These are phyloP conservation scores for Spilogale gracilis DNA, from an alignment of 2,113 vertebrate genomes.

Conservation along the genomic window DNA sequence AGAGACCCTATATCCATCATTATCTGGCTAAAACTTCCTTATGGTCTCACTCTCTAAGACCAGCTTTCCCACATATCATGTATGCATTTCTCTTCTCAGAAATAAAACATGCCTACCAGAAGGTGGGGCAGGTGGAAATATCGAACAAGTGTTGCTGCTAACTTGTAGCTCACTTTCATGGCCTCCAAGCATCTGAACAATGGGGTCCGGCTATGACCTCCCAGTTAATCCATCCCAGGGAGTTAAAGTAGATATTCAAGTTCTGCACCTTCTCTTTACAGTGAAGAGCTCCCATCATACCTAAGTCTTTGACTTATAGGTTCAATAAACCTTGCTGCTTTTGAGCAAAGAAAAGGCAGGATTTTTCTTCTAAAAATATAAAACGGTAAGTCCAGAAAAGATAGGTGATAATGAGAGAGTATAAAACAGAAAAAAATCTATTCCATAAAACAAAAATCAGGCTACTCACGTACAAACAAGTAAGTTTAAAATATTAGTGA, in stretches of 20 bases:
- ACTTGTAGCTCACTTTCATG: background rate
- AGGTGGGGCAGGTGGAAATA: background rate
- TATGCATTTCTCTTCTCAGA: background rate
- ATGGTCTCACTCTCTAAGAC: background rate
- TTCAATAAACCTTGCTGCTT: background rate
- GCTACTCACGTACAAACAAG: background rate
- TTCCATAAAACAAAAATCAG: background rate
- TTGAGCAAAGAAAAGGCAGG: background rate
- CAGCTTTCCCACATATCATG: background rate
- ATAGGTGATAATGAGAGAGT: background rate
- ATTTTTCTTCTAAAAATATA: background rate
- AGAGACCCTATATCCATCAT: background rate
- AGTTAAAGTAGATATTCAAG: background rate
- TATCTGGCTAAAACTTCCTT: background rate
- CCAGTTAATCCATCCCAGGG: background rate
- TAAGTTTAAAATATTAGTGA: slow-evolving; percentile 10
- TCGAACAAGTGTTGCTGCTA: too few species aligned
- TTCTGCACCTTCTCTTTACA: background rate
- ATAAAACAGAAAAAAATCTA: background rate
- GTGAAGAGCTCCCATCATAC: background rate
- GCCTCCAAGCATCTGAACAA: background rate
- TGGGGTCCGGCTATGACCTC: background rate
- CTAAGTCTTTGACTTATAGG: background rate
- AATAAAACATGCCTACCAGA: background rate
- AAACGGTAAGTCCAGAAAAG: background rate